A percentile compares a stretch with the other conserved stretches of the same genome.
phyloP scores from a whole-genome alignment of 2,797 vertebrate genomes.

The Anguilla anguilla region DNA sequence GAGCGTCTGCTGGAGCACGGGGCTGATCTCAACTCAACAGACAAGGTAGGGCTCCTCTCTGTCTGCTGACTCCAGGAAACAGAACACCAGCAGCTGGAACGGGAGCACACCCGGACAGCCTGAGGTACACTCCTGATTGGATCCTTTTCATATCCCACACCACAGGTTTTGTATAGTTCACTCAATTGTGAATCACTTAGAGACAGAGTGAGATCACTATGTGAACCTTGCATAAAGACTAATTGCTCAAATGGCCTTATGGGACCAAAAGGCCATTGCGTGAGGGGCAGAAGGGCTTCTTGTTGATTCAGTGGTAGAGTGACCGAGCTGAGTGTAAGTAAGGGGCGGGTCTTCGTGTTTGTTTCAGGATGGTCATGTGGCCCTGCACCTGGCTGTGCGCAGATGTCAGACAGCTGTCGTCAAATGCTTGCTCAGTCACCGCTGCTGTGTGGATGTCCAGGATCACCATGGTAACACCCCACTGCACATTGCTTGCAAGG shows the following conservation, averaged over 20 bases:
- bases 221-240: background rate
- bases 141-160: background rate
- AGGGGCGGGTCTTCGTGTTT: background rate
- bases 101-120: background rate
- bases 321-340: background rate
- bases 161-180: background rate
- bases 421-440: slow-evolving; percentile 83
- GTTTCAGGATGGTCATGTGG: slow-evolving; percentile 89
- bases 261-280: background rate
- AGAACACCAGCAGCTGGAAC: background rate
- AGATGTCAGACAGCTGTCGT: slow-evolving; percentile 93
- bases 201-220: background rate
- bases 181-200: background rate
- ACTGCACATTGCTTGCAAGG: slow-evolving; percentile 93
- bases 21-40: slow-evolving; percentile 82
- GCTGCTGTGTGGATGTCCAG: slow-evolving; percentile 84
- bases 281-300: background rate
- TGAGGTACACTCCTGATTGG: background rate
- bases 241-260: background rate
- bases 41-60: slow-evolving; percentile 78
- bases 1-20: slow-evolving; percentile 87
- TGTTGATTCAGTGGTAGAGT: background rate
- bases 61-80: background rate
- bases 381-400: slow-evolving; percentile 91
- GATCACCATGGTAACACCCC: slow-evolving; percentile 94